Evolutionary conservation across 2,797 vertebrate species (phyloP).

Genomic region (Enteromius paludinosus): DNA sequence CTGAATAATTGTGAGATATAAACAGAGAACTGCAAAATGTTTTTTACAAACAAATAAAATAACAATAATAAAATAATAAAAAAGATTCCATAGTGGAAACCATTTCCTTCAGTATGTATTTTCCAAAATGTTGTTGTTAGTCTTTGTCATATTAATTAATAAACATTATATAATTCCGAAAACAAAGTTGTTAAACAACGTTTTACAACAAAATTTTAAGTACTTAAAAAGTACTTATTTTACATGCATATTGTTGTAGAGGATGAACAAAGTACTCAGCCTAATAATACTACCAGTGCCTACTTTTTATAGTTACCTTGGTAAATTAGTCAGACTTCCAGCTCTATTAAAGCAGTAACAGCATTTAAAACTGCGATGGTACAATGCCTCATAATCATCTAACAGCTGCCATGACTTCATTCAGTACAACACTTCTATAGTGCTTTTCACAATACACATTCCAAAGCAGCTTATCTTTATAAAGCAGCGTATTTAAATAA

Average conservation of each 20-base stretch:
- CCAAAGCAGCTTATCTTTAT: neutral
- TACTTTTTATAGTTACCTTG: too few species aligned
- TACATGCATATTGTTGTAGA: neutral
- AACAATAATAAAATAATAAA: too few species aligned
- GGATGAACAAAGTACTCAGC: neutral
- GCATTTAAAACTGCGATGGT: neutral
- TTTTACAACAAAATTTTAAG: neutral
- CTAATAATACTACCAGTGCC: neutral
- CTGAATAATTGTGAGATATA: neutral
- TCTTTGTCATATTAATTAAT: neutral
- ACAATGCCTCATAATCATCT: neutral
- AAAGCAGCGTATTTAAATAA: slow-evolving; percentile 13
- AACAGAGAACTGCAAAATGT: too few species aligned
- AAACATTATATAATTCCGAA: neutral
- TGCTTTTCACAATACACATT: neutral
- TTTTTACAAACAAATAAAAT: too few species aligned
- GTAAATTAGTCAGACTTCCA: neutral
- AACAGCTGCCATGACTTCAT: slow-evolving; percentile 10
- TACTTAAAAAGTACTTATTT: neutral
- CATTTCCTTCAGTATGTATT: neutral
- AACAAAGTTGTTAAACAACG: neutral
- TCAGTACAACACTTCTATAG: neutral
- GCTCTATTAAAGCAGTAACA: neutral
- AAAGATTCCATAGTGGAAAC: neutral
- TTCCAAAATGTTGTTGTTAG: neutral